Conservation (phyloP, 2,797 vertebrate genomes). For the Benthosema pterotum region DNA sequence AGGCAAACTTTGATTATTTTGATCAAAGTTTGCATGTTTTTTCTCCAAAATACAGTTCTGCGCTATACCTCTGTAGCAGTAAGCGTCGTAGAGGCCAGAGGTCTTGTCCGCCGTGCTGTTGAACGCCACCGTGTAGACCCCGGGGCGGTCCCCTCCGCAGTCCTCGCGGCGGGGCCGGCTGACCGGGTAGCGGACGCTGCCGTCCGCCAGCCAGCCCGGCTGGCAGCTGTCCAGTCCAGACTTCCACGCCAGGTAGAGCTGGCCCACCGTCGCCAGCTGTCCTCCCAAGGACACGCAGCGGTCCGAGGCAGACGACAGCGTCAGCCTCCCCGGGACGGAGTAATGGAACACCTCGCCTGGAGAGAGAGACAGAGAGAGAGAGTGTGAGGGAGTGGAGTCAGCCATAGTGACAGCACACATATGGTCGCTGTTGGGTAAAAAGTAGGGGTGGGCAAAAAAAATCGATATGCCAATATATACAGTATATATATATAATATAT, state of each 20-base stretch:
- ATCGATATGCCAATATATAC: no score
- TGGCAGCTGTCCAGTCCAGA: conserved; percentile 90
- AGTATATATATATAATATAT: no score
- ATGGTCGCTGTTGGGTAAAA: no score
- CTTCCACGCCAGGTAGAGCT: conserved; percentile 92
- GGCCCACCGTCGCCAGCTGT: conserved; percentile 87
- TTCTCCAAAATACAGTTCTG: no score
- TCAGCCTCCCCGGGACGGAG: conserved; percentile 80
- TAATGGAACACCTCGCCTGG: conserved; percentile 81
- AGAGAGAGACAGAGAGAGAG: not conserved
- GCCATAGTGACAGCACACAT: not conserved
- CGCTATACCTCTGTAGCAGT: conserved; percentile 94
- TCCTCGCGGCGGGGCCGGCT: conserved; percentile 75
- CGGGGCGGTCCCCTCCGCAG: conserved; percentile 83
- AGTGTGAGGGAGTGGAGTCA: not conserved
- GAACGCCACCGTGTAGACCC: conserved; percentile 83
- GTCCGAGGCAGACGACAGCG: conserved; percentile 80
- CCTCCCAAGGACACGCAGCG: conserved; percentile 85
- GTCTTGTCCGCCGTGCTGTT: conserved; percentile 81
- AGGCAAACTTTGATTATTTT: no score
- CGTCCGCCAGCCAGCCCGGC: conserved; percentile 93
- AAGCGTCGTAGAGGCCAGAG: conserved; percentile 82
- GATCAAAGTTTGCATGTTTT: no score
- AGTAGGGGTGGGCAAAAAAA: no score
- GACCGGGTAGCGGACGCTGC: conserved; percentile 90